Evolutionary conservation across 2,113 vertebrate species (phyloP), one percentile per base, ranked within the genome.

Genomic region (Corydoras maculifer): DNA sequence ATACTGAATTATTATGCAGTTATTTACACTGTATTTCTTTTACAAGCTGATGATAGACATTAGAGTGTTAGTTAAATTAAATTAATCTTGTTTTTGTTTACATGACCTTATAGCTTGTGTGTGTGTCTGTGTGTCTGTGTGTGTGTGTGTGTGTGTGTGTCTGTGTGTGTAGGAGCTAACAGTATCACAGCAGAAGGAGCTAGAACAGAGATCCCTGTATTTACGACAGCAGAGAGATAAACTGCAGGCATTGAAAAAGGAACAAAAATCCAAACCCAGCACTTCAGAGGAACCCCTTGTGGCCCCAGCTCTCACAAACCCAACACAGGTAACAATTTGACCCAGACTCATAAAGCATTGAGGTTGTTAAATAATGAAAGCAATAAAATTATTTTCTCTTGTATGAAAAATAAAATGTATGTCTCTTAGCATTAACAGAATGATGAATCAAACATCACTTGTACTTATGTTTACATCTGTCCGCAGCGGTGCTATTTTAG

Each of bases 141-240:
- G n/a, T 55, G 18, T 57, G n/a, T 73, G 59, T 73, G n/a, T 61
- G 51, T 68, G 64, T 62, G 62, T 70, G 32, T 67, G 65, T 55
- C 35, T 53, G 65, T 66, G 57, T 69, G 25, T 75, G 5, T 69
- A 99, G 95, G 91, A 90, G 81, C 75, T 94, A 78, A 87, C 92
- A 2, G 86, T 79, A 50, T 83, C 85, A 15, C 92, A 94, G 85
- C 90, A 90, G 66, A 90, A 95, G 81, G 85, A 94, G 79, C 89
- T 99, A 79, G 90, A 90, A 77, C 92, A 97, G 71, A 92, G 97
- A 75, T 93, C 96, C 1, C 85, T 91, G 5, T 98, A 99, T 82
- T 91, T 99, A 2, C 91, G 92, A 62, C 91, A 94, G 81, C 96
- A 96, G 86, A 84, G 97, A 62, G 97, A 98, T 78, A 87, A 90